Base-by-base conservation (phyloP, 2,113 vertebrate genomes). In the Halichoeres trimaculatus region DNA sequence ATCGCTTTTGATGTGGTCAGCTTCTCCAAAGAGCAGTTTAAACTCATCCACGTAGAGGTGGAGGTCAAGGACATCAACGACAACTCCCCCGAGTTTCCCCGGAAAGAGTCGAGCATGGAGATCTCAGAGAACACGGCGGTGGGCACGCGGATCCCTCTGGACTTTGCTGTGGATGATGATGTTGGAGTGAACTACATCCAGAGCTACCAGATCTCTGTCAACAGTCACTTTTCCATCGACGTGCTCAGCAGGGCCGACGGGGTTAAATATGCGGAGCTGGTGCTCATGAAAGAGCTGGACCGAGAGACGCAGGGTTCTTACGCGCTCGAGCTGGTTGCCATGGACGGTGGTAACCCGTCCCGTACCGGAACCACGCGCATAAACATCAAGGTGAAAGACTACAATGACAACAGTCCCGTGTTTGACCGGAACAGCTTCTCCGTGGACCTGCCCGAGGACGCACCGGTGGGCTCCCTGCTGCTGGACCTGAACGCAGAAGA, bases 51-150 rank as follows among this genome's bases (percentile, higher is more conserved):
- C 84, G 96, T 99, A 74, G 98, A 99, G 91, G 95, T 99, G 89
- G 96, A 98, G 94, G 96, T 99, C 94, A 96, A 95, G 51, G 97
- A 99, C 93, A 95, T 99, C 75, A 99, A 99, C 24, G 98, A 99
- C 93, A 96, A 99, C 53, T 93, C 96, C 12, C 98, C 97, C 0
- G 95, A 89, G 87, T 99, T 99, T 68, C 95, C 96, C 67, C 93
- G 92, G 3, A 90, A 94, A 70, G 95, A 97, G 87, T 94, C 93
- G 0, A 85, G 93, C 0, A 91, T 98, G 83, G 98, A 98, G 85
- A 96, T 98, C 90, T 98, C 96, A 0, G 97, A 99, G 90, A 96
- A 95, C n/a, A 95, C 97, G 0, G 92, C 94, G 0, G 95, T 97
- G 0, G 98, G 97, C 58, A 97, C 97, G 6, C 95, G 97, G 71